Base-by-base conservation (phyloP, 2,888 invertebrate genomes). In the Noctua fimbriata region DNA sequence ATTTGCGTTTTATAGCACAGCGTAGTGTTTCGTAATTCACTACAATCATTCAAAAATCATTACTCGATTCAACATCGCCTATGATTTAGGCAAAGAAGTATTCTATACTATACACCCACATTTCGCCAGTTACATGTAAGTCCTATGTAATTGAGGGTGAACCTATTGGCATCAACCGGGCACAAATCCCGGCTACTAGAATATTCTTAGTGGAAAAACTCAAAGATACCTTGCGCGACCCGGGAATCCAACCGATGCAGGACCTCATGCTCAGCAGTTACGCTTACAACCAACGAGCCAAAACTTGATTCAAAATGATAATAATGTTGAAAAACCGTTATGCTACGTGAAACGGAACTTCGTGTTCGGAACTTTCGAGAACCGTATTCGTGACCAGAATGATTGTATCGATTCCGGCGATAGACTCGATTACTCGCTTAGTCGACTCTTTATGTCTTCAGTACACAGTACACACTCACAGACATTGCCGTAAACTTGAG, bases 301-400 rank as follows among this genome's bases (percentile, higher is more conserved):
- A 67, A 75, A 77, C 60, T 79, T 58, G 49, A 66, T 78, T 78
- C 32, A 47, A 79, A 79, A 65, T 69, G 28, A 55, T 83, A 86
- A 88, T 78, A 78, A 75, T 52, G 66, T 78, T 82, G 66, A 87
- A 83, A 87, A 88, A 81, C 72, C 47, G 76, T 80, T 85, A 79
- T 47, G 71, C 44, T 69, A 83, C 82, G 82, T 77, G 75, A 83
- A 88, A 83, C 73, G 76, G 74, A 83, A 85, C 78, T 85, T 66
- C 83, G 73, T 78, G 83, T 75, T 79, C 81, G 9, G 73, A 87
- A 88, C 70, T 89, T 87, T 83, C 82, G 65, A 82, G 85, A 83
- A 80, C 73, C 41, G 80, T 79, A 87, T 89, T 83, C 88, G 88
- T 89, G 86, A 87, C 85, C 80, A 24, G 83, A 88, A 86, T 81